Percentiles rank a stretch among this genome's conserved stretches.
phyloP scores from a whole-genome alignment of 2,888 invertebrate species.

The Catotricha subobsoleta region DNA sequence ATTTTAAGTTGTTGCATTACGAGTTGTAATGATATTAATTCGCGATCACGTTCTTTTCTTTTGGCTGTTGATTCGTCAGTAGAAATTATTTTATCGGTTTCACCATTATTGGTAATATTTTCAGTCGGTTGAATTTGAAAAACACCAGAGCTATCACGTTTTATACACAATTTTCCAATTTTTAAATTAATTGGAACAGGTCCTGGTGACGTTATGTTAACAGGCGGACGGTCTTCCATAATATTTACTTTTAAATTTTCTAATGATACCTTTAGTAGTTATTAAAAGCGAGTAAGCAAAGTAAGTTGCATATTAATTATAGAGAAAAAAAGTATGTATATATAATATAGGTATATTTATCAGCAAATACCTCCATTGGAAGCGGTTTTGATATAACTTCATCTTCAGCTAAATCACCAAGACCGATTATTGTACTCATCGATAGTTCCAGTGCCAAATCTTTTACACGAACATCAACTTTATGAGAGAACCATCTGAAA shows the following conservation, averaged over 20 bases:
- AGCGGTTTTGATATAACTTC: conserved; percentile 64
- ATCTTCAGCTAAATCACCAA: conserved; percentile 73
- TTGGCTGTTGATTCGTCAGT: conserved; percentile 6
- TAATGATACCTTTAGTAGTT: conserved; percentile 47
- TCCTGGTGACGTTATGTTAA: conserved; percentile 63
- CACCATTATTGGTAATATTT: not conserved
- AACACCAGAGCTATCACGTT: conserved; percentile 54
- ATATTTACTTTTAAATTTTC: conserved; percentile 59
- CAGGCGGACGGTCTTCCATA: conserved; percentile 67
- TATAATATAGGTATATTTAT: not conserved
- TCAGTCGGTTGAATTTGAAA: conserved; percentile 46
- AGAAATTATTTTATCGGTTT: conserved; percentile 11
- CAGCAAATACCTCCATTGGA: conserved; percentile 65
- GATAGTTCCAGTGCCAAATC: conserved; percentile 51
- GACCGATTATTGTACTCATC: conserved; percentile 64
- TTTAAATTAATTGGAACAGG: conserved; percentile 61
- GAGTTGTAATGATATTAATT: conserved; percentile 31
- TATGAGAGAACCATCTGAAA: conserved; percentile 26
- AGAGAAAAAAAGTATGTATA: conserved; percentile 5
- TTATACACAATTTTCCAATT: conserved; percentile 49
- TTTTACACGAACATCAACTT: conserved; percentile 43
- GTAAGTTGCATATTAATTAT: not conserved
- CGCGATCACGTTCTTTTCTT: conserved; percentile 26
- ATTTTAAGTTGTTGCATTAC: conserved; percentile 34
- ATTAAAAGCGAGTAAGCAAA: conserved; percentile 8